Conservation (phyloP, 2,113 vertebrate species). For the Erpornis zantholeuca region DNA sequence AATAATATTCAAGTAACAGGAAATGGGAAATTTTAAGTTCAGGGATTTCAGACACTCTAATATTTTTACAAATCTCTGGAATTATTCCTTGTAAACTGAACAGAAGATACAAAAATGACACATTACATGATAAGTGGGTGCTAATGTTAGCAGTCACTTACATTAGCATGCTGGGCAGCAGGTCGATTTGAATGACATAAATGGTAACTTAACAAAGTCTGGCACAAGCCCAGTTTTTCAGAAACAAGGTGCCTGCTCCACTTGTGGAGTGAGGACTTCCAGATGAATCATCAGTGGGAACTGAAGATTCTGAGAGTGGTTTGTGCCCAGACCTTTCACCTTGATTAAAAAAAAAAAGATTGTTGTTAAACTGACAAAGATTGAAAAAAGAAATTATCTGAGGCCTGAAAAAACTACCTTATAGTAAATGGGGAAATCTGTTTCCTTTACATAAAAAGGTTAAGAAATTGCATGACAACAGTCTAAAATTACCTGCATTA, state of each 20-base stretch:
- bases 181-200: background rate
- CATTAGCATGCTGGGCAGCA: background rate
- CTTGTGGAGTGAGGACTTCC: background rate
- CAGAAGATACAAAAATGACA: background rate
- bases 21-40: background rate
- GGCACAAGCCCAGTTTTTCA: background rate
- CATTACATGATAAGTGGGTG: background rate
- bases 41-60: background rate
- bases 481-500: background rate
- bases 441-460: constrained; percentile 7
- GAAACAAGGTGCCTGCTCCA: background rate
- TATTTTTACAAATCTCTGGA: background rate
- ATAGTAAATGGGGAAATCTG: background rate
- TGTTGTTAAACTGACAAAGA: background rate
- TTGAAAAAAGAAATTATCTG: background rate
- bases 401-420: background rate
- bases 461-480: background rate
- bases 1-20: background rate
- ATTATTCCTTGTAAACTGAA: background rate
- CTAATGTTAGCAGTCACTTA: background rate
- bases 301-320: background rate
- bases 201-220: background rate
- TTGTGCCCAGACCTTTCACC: background rate
- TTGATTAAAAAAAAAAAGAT: background rate
- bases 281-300: background rate